Evolutionary conservation across 1,140 invertebrate species (phyloP).

Genomic region (Drosophila athabasca): DNA sequence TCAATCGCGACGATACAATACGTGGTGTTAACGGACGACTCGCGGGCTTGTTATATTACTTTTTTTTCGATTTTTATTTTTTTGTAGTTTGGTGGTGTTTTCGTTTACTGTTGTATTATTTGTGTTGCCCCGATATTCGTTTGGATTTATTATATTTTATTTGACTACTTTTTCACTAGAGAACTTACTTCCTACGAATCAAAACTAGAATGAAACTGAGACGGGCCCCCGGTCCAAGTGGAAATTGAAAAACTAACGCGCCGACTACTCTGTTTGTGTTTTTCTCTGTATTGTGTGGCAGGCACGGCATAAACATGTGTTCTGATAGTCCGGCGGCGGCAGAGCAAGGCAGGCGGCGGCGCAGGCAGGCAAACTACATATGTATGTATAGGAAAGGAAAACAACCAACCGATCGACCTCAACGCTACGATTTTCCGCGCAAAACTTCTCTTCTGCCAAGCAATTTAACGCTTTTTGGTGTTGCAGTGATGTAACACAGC

Average conservation of each 20-base stretch:
- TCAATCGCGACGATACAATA: conserved; percentile 16
- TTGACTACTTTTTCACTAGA: conserved; percentile 70
- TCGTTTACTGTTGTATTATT: conserved; percentile 48
- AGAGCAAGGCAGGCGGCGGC: too few species aligned
- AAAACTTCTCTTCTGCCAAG: too few species aligned
- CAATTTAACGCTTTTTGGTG: too few species aligned
- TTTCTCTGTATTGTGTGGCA: background rate
- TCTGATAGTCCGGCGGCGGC: too few species aligned
- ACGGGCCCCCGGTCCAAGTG: conserved; percentile 19
- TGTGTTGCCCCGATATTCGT: conserved; percentile 69
- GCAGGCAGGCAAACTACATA: too few species aligned
- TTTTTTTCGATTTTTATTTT: conserved; percentile 7
- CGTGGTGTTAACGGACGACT: conserved; percentile 14
- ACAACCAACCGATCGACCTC: too few species aligned
- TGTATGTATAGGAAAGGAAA: too few species aligned
- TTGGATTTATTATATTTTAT: conserved; percentile 62
- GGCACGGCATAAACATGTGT: conserved; percentile 12
- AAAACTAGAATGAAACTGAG: conserved; percentile 73
- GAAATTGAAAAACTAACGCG: conserved; percentile 35
- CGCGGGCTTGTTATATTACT: conserved; percentile 25
- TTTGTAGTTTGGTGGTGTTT: conserved; percentile 42
- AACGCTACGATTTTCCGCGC: too few species aligned
- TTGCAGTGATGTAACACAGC: too few species aligned
- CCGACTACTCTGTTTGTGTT: conserved; percentile 30
- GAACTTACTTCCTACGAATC: conserved; percentile 79